Evolutionary conservation across 2,888 invertebrate species (phyloP).

Genomic region (Anorthoa munda): DNA sequence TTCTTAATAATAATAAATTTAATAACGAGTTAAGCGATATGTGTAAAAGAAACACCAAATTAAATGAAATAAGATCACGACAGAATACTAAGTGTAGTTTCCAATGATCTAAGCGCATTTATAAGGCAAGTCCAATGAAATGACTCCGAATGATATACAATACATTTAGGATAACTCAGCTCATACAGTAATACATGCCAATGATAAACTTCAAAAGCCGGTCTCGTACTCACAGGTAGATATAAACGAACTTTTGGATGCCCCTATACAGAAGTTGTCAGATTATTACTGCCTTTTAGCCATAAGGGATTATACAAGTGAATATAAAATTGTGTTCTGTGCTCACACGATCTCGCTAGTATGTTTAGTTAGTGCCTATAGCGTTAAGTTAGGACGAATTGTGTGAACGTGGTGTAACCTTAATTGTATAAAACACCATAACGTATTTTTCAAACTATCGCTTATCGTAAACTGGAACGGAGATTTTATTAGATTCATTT

Average conservation of each 20-base stretch:
- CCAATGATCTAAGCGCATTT: constrained; percentile 71
- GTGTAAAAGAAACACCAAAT: constrained; percentile 57
- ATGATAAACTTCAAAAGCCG: constrained; percentile 72
- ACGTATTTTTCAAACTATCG: constrained; percentile 74
- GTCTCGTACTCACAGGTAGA: constrained; percentile 70
- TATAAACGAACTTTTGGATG: constrained; percentile 79
- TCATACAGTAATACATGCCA: constrained; percentile 70
- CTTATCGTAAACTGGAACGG: constrained; percentile 74
- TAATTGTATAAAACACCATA: constrained; percentile 73
- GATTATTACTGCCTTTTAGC: constrained; percentile 85
- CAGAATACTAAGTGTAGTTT: constrained; percentile 48
- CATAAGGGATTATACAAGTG: constrained; percentile 83
- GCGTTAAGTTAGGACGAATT: constrained; percentile 87
- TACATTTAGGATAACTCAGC: constrained; percentile 54
- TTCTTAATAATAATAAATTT: constrained; percentile 55
- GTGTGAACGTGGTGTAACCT: constrained; percentile 76
- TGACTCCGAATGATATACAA: constrained; percentile 48
- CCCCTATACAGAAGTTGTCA: constrained; percentile 84
- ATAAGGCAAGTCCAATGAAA: constrained; percentile 44
- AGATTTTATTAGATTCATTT: constrained; percentile 77
- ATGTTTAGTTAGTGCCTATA: constrained; percentile 89
- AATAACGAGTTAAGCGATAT: constrained; percentile 52
- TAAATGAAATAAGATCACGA: constrained; percentile 36
- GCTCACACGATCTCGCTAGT: constrained; percentile 91
- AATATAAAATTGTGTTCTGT: constrained; percentile 87